These are phyloP conservation scores for Neoascia interrupta DNA, from an alignment of 2,888 invertebrate genomes.

Conservation along the genomic window DNA sequence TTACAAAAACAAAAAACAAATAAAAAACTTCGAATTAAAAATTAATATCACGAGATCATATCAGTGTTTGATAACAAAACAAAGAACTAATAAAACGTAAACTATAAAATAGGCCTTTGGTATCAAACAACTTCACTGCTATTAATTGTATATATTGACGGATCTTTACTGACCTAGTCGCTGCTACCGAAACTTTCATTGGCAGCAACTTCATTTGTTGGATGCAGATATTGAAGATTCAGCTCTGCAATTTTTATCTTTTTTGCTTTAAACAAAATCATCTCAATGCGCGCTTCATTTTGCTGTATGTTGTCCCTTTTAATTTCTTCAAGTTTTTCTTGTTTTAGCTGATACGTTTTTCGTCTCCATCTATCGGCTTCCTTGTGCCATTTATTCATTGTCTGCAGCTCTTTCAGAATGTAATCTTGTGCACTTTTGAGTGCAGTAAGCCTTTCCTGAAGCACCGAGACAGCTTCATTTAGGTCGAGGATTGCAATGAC, in stretches of 20 bases:
- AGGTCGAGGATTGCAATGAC: background rate
- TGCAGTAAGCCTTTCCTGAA: background rate
- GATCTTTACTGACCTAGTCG: no score
- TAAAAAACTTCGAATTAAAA: no score
- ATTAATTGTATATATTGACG: no score
- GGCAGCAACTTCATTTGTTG: no score
- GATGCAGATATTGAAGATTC: background rate
- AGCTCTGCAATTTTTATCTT: background rate
- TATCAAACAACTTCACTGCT: no score
- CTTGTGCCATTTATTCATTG: background rate
- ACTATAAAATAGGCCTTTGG: no score
- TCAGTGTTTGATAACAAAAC: no score
- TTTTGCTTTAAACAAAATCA: background rate
- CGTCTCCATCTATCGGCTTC: background rate
- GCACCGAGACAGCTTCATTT: no score
- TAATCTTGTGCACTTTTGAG: background rate
- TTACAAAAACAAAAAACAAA: no score
- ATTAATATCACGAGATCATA: no score
- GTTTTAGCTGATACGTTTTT: background rate
- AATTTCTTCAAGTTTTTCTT: background rate
- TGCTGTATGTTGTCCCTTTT: background rate
- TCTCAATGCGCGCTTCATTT: background rate
- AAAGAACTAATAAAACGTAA: no score
- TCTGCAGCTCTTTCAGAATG: conserved; percentile 12
- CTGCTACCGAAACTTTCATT: no score